Conservation (phyloP, 1,140 invertebrate species). For the Drosophila punjabiensis region DNA sequence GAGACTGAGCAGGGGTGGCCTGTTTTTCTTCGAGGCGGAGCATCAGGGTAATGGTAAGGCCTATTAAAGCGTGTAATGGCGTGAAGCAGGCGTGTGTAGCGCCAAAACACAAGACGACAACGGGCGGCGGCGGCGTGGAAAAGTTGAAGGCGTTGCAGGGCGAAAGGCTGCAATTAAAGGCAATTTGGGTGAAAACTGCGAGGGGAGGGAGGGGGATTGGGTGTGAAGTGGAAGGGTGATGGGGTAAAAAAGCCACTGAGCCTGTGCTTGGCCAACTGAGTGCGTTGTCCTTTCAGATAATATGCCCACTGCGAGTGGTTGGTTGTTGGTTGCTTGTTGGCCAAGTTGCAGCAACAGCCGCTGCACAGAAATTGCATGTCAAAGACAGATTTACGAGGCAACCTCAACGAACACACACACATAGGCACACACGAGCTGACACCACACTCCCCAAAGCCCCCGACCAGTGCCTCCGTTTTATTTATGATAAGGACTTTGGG, state of each 20-base stretch:
- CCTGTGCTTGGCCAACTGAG: constrained; percentile 46
- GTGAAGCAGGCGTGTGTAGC: constrained; percentile 69
- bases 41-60: constrained; percentile 38
- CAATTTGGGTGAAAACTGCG: constrained; percentile 58
- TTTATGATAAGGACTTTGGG: constrained; percentile 69
- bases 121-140: constrained; percentile 16
- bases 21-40: constrained; percentile 2
- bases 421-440: constrained; percentile 1
- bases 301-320: constrained; percentile 44
- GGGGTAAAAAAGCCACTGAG: constrained; percentile 31
- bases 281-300: constrained; percentile 76
- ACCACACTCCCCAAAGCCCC: not conserved
- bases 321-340: constrained; percentile 30
- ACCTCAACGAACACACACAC: constrained; percentile 30
- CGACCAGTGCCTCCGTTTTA: constrained; percentile 39
- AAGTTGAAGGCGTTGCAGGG: constrained; percentile 57
- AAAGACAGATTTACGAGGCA: constrained; percentile 82
- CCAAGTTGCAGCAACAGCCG: constrained; percentile 77
- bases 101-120: constrained; percentile 41
- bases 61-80: constrained; percentile 82
- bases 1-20: constrained; percentile 1
- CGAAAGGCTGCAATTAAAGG: constrained; percentile 79
- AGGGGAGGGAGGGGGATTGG: not conserved
- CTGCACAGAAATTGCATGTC: constrained; percentile 81
- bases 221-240: not conserved